Evolutionary conservation across 2,797 vertebrate genomes (phyloP).

Genomic region (Microtus obscurus): DNA sequence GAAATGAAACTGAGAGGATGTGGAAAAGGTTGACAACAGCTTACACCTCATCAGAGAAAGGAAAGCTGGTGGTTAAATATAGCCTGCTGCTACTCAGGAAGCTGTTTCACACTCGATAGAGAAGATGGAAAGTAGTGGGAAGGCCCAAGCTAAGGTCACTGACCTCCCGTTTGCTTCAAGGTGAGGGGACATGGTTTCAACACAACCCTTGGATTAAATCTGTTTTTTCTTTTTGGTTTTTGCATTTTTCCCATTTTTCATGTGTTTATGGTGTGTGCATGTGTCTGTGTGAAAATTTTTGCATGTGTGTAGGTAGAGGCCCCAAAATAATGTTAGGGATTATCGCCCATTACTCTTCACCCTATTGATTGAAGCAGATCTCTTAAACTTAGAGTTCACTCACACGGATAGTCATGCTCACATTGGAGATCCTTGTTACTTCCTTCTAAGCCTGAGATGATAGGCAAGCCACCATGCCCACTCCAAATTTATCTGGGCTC

Average conservation of each 20-base stretch:
- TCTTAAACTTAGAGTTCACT: neutral
- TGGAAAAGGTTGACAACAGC: slow-evolving; percentile 71
- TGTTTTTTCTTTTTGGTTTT: neutral
- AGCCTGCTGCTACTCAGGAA: slow-evolving; percentile 14
- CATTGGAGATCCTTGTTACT: neutral
- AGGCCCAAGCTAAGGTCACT: neutral
- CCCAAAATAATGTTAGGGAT: neutral
- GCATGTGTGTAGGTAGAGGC: neutral
- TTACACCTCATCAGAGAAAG: slow-evolving; percentile 71
- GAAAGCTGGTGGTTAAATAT: slow-evolving; percentile 55
- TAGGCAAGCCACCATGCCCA: neutral
- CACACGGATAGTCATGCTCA: neutral
- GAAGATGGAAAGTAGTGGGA: neutral
- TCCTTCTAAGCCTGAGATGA: neutral
- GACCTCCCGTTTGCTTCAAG: neutral
- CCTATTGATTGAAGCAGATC: neutral
- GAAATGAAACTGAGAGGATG: slow-evolving; percentile 71
- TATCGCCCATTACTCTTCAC: neutral
- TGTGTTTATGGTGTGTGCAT: neutral
- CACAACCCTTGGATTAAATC: neutral
- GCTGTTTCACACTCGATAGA: neutral
- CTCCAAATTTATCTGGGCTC: neutral
- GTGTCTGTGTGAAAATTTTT: neutral
- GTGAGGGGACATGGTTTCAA: neutral
- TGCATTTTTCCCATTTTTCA: neutral